These are phyloP conservation scores for Plotosus lineatus DNA, from an alignment of 2,113 vertebrate genomes.

Conservation along the genomic window DNA sequence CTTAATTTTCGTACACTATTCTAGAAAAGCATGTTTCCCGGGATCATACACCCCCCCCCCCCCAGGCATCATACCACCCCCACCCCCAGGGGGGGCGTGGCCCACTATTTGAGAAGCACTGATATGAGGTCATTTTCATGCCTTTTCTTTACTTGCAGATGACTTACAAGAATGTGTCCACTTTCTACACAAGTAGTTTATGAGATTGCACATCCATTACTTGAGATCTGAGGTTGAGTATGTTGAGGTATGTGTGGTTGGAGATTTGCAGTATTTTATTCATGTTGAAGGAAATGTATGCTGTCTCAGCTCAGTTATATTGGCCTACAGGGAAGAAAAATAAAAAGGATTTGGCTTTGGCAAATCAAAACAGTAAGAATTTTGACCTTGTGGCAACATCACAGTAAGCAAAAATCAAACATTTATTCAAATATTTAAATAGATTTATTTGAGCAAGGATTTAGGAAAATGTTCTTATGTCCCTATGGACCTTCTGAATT, in stretches of 20 bases:
- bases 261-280: neutral
- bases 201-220: neutral
- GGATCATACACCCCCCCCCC: too few species aligned
- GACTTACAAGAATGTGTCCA: neutral
- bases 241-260: neutral
- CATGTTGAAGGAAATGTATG: neutral
- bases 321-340: neutral
- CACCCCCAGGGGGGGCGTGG: too few species aligned
- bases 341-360: neutral
- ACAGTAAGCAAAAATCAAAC: slow-evolving; percentile 5
- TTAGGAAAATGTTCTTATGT: neutral
- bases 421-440: neutral
- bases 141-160: neutral
- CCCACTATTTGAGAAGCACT: too few species aligned
- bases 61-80: too few species aligned
- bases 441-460: neutral
- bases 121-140: neutral
- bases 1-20: too few species aligned
- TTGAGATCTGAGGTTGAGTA: neutral
- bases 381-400: slow-evolving; percentile 7
- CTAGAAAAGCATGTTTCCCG: too few species aligned
- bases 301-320: neutral
- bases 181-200: neutral
- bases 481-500: neutral
- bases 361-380: neutral